phyloP scores from a whole-genome alignment of 2,113 vertebrate species.

The Mastomys natalensis region DNA sequence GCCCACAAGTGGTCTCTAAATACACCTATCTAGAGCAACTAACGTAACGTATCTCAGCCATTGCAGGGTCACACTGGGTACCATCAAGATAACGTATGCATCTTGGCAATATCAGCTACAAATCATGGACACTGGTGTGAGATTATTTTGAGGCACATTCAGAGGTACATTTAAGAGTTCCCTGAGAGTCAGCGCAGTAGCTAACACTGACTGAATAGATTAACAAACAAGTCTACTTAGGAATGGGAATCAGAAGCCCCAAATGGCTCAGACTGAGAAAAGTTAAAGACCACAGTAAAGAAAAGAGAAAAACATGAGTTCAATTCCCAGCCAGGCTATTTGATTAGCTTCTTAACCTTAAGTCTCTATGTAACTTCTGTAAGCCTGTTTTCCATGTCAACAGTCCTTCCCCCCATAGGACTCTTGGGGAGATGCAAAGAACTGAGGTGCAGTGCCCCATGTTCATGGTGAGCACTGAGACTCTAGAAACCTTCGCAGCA shows the following conservation, averaged over 20 bases:
- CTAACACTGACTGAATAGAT: background rate
- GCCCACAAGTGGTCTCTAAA: background rate
- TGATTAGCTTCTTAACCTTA: background rate
- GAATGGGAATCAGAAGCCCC: background rate
- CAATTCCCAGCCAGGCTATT: background rate
- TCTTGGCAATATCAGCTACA: conserved; percentile 7
- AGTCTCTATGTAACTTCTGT: background rate
- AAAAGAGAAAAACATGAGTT: conserved; percentile 19
- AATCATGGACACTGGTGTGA: background rate
- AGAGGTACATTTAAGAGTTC: background rate
- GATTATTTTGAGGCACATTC: background rate
- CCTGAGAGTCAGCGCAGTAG: background rate
- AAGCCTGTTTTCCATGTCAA: background rate
- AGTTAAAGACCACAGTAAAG: background rate
- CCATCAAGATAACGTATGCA: background rate
- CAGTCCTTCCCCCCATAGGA: background rate
- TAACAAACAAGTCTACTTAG: background rate
- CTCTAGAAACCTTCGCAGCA: background rate
- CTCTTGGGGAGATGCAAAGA: background rate
- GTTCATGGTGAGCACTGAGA: background rate
- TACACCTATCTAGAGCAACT: background rate
- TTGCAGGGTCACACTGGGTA: background rate
- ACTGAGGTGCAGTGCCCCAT: background rate
- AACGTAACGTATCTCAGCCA: background rate
- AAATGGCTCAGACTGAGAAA: background rate